These are phyloP conservation scores for Trachythela sp. DNA, from an alignment of 64 coral and sea anemone species.

Conservation along the genomic window DNA sequence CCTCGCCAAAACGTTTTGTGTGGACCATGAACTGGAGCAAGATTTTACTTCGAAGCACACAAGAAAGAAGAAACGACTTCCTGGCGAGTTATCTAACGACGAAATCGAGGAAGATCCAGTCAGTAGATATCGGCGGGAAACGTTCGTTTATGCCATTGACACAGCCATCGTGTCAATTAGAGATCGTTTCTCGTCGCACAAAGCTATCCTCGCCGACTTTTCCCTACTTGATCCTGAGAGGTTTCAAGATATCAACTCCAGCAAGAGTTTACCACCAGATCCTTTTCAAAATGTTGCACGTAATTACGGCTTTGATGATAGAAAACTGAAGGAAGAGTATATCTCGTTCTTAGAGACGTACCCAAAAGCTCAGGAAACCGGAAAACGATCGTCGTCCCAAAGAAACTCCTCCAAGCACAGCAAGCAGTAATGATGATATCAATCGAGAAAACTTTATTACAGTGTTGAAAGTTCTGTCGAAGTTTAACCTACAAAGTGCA, in stretches of 20 bases:
- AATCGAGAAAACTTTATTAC: slow-evolving; percentile 2
- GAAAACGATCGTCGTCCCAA: no score
- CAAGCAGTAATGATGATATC: neutral
- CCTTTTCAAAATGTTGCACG: neutral
- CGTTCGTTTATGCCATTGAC: neutral
- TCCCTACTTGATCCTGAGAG: slow-evolving; percentile 10
- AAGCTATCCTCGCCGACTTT: neutral
- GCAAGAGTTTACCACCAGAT: no score
- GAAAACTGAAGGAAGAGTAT: neutral
- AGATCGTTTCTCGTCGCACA: neutral
- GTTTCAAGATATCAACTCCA: neutral
- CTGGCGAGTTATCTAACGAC: neutral
- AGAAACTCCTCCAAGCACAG: neutral
- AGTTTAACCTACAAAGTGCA: no score
- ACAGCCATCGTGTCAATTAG: neutral
- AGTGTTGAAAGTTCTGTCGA: neutral
- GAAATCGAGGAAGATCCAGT: neutral
- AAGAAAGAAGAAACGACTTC: neutral
- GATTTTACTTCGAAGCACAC: neutral
- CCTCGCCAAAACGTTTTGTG: neutral
- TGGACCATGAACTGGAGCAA: neutral
- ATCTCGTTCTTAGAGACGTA: neutral
- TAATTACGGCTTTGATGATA: neutral
- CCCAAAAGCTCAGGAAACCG: neutral
- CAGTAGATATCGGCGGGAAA: neutral